Percentiles rank a stretch among this genome's conserved stretches.
These are phyloP conservation scores for Stratiomys singularior DNA, from an alignment of 2,888 invertebrate genomes.

Conservation along the genomic window DNA sequence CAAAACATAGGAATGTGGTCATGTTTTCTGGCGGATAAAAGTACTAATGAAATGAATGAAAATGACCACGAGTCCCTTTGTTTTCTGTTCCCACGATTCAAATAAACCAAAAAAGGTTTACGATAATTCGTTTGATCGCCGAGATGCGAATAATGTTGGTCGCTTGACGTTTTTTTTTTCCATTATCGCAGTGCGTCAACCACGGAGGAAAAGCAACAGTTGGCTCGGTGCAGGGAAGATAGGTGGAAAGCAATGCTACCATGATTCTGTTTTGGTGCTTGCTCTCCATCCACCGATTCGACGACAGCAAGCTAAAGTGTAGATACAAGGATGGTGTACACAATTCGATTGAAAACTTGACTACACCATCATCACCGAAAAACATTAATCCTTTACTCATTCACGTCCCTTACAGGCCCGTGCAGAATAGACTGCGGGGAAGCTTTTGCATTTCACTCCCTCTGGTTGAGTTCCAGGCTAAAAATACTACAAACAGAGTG, in stretches of 20 bases:
- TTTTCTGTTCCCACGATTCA: constrained; percentile 32
- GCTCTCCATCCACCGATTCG: neutral
- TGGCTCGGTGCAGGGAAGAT: neutral
- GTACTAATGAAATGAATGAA: neutral
- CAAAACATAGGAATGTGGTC: neutral
- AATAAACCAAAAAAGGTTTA: neutral
- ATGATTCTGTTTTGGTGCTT: neutral
- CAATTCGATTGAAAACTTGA: constrained; percentile 16
- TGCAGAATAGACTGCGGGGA: neutral
- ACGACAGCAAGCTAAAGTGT: no score
- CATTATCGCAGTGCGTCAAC: neutral
- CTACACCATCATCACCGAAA: constrained; percentile 14
- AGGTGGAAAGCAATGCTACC: neutral
- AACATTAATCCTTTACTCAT: constrained; percentile 16
- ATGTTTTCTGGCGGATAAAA: neutral
- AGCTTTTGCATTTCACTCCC: neutral
- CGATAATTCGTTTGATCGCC: constrained; percentile 35
- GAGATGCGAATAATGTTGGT: constrained; percentile 28
- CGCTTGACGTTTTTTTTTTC: neutral
- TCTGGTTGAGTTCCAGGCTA: neutral
- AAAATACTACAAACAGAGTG: neutral
- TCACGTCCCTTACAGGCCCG: neutral
- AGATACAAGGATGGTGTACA: neutral
- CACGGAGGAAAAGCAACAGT: neutral
- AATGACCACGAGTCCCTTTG: constrained; percentile 1